phyloP scores from a whole-genome alignment of 2,113 vertebrate species.

The Candoia aspera region DNA sequence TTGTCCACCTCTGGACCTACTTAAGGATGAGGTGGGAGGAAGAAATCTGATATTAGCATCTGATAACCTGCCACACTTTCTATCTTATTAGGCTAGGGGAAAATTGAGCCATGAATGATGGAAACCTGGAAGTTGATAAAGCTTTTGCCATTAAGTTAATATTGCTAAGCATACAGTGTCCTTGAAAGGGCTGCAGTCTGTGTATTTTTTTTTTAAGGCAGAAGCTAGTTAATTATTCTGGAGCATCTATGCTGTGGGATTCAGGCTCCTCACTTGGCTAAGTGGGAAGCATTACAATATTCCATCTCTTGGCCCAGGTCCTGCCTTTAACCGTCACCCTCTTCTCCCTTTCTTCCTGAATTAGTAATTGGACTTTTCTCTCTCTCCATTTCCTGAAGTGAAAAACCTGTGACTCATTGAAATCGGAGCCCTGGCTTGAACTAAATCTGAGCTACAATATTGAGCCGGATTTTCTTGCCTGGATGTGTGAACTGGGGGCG shows the following conservation, averaged over 20 bases:
- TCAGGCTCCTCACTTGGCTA: not conserved
- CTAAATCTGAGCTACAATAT: not conserved
- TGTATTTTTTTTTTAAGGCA: too few species aligned
- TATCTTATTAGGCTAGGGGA: not conserved
- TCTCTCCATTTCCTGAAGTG: conserved; percentile 18
- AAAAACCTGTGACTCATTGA: conserved; percentile 7
- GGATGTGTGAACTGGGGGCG: not conserved
- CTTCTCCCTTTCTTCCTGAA: conserved; percentile 17
- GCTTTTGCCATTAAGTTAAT: too few species aligned
- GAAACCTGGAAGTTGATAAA: too few species aligned
- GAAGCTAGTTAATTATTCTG: too few species aligned
- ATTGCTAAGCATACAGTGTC: too few species aligned
- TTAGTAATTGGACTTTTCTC: conserved; percentile 19
- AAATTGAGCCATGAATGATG: not conserved
- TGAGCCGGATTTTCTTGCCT: conserved; percentile 12
- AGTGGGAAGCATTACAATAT: not conserved
- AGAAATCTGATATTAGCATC: not conserved
- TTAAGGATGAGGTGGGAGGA: not conserved
- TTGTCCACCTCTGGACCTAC: not conserved
- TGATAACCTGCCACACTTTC: not conserved
- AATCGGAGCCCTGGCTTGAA: not conserved
- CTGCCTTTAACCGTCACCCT: not conserved
- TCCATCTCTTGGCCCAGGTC: too few species aligned
- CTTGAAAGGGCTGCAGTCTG: too few species aligned
- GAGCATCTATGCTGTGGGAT: too few species aligned